Conservation (phyloP, 1,140 invertebrate species). For the Hylaeus anthracinus region DNA sequence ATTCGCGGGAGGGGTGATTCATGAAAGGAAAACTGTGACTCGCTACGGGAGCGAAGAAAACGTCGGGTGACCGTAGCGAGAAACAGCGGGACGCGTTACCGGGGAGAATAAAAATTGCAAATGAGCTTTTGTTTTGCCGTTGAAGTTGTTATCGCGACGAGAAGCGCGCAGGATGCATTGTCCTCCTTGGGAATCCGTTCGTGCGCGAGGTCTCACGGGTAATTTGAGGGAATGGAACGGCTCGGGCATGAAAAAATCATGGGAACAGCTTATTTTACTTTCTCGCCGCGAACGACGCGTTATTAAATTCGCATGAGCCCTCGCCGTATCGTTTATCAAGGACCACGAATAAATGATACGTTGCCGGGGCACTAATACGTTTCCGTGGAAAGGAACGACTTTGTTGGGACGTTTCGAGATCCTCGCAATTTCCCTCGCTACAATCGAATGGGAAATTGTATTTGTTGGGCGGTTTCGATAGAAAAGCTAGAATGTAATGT, state of each 20-base stretch:
- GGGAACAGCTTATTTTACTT: constrained; percentile 1
- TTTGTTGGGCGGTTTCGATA: too few species aligned
- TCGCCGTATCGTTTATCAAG: background rate
- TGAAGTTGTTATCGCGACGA: constrained; percentile 28
- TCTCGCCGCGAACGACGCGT: background rate
- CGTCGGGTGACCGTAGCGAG: background rate
- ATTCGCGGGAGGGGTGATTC: background rate
- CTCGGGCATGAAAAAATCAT: constrained; percentile 27
- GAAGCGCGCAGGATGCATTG: background rate
- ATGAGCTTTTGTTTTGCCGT: constrained; percentile 17
- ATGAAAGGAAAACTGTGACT: constrained; percentile 1
- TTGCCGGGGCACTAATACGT: too few species aligned
- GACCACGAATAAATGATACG: background rate
- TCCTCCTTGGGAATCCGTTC: background rate
- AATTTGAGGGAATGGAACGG: constrained; percentile 15
- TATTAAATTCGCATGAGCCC: background rate
- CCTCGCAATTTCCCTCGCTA: too few species aligned
- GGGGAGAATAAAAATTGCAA: constrained; percentile 21
- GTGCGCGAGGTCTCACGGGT: constrained; percentile 15
- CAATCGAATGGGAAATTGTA: too few species aligned
- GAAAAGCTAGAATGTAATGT: too few species aligned
- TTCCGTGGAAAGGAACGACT: too few species aligned
- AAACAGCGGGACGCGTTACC: background rate
- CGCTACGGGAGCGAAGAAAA: background rate
- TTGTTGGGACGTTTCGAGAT: too few species aligned